Evolutionary conservation across 2,888 invertebrate genomes (phyloP).

Genomic region (Phortica okadai): DNA sequence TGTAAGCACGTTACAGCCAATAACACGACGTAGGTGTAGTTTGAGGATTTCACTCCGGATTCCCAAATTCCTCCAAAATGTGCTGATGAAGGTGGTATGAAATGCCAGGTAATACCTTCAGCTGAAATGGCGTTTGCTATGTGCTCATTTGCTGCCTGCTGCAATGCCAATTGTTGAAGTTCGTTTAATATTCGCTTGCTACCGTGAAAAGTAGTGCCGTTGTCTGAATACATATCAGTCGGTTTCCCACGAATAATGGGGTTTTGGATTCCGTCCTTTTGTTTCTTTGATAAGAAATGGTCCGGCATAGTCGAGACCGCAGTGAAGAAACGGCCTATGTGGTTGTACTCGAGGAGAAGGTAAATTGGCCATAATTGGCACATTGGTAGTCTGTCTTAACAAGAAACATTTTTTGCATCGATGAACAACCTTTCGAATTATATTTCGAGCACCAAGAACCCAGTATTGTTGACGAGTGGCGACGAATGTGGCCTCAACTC

Average conservation of each 20-base stretch:
- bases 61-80: slow-evolving; percentile 38
- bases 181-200: slow-evolving; percentile 27
- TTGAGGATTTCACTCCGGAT: slow-evolving; percentile 33
- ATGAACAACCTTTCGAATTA: slow-evolving; percentile 34
- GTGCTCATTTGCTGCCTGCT: background rate
- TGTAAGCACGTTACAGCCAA: slow-evolving; percentile 18
- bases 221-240: slow-evolving; percentile 33
- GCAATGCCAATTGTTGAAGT: slow-evolving; percentile 8
- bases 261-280: slow-evolving; percentile 23
- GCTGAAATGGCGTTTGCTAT: background rate
- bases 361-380: slow-evolving; percentile 41
- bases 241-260: slow-evolving; percentile 25
- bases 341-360: slow-evolving; percentile 22
- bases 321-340: slow-evolving; percentile 34
- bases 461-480: slow-evolving; percentile 39
- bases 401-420: slow-evolving; percentile 42
- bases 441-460: slow-evolving; percentile 39
- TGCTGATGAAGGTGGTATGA: slow-evolving; percentile 25
- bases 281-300: slow-evolving; percentile 37
- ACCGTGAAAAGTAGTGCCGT: slow-evolving; percentile 34
- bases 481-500: slow-evolving; percentile 34
- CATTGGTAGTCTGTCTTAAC: slow-evolving; percentile 31
- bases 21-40: slow-evolving; percentile 31
- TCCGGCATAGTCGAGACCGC: slow-evolving; percentile 38
- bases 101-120: slow-evolving; percentile 36